Evolutionary conservation across 92 coral and sea anemone species (phyloP).

Genomic region (Diadumene lineata): DNA sequence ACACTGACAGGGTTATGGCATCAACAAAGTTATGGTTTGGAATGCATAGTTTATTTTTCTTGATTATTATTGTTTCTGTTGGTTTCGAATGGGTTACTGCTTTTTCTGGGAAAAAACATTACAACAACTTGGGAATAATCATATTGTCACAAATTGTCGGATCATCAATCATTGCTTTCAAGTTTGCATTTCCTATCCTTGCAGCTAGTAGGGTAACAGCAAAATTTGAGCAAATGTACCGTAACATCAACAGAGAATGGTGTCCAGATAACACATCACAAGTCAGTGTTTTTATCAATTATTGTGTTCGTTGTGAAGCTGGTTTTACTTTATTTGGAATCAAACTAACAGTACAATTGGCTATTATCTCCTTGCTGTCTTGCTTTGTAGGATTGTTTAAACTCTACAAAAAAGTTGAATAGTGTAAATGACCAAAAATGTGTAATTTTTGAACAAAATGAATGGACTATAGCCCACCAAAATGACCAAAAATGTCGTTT

Average conservation of each 20-base stretch:
- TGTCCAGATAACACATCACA: conserved; percentile 34
- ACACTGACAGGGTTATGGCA: conserved; percentile 47
- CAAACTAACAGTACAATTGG: conserved; percentile 46
- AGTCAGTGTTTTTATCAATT: conserved; percentile 56
- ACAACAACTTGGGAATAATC: conserved; percentile 11
- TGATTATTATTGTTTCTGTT: conserved; percentile 38
- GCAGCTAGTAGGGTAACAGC: conserved; percentile 68
- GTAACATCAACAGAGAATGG: conserved; percentile 48
- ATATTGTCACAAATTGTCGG: conserved; percentile 54
- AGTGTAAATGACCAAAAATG: neutral
- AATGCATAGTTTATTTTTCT: conserved; percentile 54
- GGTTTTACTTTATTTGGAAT: conserved; percentile 55
- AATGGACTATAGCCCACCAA: no score
- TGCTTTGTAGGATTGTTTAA: conserved; percentile 58
- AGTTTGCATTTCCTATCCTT: conserved; percentile 67
- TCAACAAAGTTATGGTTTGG: conserved; percentile 56
- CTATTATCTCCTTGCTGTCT: conserved; percentile 52
- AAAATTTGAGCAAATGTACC: conserved; percentile 55
- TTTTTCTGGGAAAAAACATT: conserved; percentile 17
- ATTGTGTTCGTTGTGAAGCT: conserved; percentile 55
- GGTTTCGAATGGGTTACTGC: conserved; percentile 52
- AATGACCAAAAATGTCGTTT: neutral
- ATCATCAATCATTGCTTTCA: conserved; percentile 55
- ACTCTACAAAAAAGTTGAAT: conserved; percentile 35
- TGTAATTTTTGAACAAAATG: no score